Evolutionary conservation across 2,888 invertebrate species (phyloP).

Genomic region (Epirrhoe tristata): DNA sequence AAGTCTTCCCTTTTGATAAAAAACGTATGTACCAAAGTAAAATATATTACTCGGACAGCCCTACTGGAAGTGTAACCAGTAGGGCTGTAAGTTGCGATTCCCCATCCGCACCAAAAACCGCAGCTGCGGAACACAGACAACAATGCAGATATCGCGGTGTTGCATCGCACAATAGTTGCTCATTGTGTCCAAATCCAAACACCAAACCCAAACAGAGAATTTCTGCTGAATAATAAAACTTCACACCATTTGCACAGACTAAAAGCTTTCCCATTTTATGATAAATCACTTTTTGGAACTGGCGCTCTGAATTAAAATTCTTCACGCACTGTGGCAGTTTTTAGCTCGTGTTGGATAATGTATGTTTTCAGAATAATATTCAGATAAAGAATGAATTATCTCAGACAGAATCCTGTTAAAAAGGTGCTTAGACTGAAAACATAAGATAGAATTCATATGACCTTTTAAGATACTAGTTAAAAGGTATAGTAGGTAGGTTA

Average conservation of each 20-base stretch:
- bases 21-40: no score
- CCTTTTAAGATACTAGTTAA: not conserved
- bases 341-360: conserved; percentile 1
- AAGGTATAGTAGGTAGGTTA: no score
- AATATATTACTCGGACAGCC: not conserved
- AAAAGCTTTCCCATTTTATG: conserved; percentile 29
- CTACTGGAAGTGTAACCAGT: not conserved
- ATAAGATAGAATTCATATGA: not conserved
- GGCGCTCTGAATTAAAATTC: conserved; percentile 9
- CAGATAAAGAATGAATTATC: not conserved
- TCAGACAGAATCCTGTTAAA: not conserved
- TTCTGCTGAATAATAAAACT: conserved; percentile 44
- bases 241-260: conserved; percentile 38
- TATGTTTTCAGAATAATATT: conserved; percentile 1
- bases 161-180: conserved; percentile 51
- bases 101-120: conserved; percentile 45
- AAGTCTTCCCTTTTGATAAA: no score
- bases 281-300: conserved; percentile 19
- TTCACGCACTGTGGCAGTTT: conserved; percentile 3
- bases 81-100: conserved; percentile 16
- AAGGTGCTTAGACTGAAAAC: not conserved
- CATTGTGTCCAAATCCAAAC: conserved; percentile 48
- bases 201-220: conserved; percentile 54
- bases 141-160: conserved; percentile 51
- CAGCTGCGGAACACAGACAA: conserved; percentile 63